A percentile compares a stretch with the other conserved stretches of the same genome.
Conservation (phyloP, 2,888 invertebrate genomes). For the Halocaridina rubra region DNA sequence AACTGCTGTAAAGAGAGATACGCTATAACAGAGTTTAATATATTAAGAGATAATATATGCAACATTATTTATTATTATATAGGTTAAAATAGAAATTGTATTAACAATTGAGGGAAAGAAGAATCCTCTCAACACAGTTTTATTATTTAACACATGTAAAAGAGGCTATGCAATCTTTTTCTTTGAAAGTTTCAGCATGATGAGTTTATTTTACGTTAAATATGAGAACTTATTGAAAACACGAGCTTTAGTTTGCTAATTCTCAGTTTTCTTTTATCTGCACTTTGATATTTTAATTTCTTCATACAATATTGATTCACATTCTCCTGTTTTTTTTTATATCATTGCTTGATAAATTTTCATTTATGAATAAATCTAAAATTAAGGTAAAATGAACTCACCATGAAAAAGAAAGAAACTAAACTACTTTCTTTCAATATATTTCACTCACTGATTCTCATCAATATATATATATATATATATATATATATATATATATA, state of each 20-base stretch:
- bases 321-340: too few relatives aligned
- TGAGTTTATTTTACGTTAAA: too few relatives aligned
- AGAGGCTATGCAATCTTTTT: constrained; percentile 3
- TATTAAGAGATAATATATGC: constrained; percentile 51
- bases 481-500: background rate
- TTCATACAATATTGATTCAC: too few relatives aligned
- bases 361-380: too few relatives aligned
- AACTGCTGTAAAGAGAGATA: constrained; percentile 27
- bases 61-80: constrained; percentile 38
- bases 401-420: too few relatives aligned
- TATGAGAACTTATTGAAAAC: background rate
- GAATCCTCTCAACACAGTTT: background rate
- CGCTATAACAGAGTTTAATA: constrained; percentile 56
- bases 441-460: background rate
- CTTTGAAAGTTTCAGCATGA: background rate
- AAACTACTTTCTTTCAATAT: background rate
- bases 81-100: constrained; percentile 19
- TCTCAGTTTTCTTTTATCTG: too few relatives aligned
- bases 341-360: background rate
- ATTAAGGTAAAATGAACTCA: too few relatives aligned
- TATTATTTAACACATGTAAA: too few relatives aligned
- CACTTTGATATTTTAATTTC: too few relatives aligned
- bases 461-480: background rate
- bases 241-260: background rate
- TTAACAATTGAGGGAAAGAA: background rate